Evolutionary conservation across 2,113 vertebrate species (phyloP), one percentile per base, ranked within the genome.

Genomic region (Hippocampus mohnikei): DNA sequence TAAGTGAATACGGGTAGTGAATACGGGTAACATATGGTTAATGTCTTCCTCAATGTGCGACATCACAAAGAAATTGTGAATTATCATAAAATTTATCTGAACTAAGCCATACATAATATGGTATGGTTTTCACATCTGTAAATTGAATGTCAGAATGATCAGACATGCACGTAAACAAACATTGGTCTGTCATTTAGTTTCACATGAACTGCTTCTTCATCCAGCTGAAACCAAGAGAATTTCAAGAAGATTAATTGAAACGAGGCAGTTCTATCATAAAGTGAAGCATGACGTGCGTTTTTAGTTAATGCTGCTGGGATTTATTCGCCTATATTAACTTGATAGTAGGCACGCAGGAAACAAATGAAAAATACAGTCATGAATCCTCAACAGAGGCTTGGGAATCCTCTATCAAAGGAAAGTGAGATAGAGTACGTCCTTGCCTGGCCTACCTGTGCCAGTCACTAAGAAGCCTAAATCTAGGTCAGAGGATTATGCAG

Each of bases 401-500:
- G 25, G 61, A 77, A 59, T 6, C 12, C 60, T 66, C 56, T 33
- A 66, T 79, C 77, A 78, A 81, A 78, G 37, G 13, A 69, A 58
- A 76, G 68, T 50, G 56, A 70, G 55, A 29, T 18, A 70, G 70
- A 46, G 58, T 33, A 77, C 77, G 60, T 71, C 81, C 16, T 53
- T 71, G 66, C 70, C 66, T 33, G 27, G 37, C 69, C 53, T 25
- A 72, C 55, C 67, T 72, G 21, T 12, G 11, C 65, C 46, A 67
- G 48, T 74, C 44, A 50, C 67, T 41, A 48, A 68, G 27, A 76
- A 67, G 50, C 58, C 69, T 60, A 70, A 25, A 80, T 81, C 70
- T 77, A 76, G 78, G 69, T 85, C 81, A 71, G 53, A 76, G 66
- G 59, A 81, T 81, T 80, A 73, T 46, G 44, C 1, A 41, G 46